Conservation (phyloP, 2,113 vertebrate genomes). For the Silurus meridionalis region DNA sequence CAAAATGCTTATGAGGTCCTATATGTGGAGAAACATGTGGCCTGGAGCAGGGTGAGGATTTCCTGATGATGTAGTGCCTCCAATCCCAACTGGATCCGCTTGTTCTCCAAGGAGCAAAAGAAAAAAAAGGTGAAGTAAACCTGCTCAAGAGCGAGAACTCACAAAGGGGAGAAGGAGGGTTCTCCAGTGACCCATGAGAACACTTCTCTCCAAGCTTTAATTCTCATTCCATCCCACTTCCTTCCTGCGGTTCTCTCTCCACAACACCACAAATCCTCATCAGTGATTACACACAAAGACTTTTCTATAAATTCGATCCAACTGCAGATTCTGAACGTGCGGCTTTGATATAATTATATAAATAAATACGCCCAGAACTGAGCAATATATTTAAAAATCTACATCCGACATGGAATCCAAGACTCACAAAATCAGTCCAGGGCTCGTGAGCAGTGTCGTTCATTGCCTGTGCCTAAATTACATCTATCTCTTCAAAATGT, state of each 20-base stretch:
- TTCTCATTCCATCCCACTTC: slow-evolving; percentile 39
- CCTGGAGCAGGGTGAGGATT: slow-evolving; percentile 51
- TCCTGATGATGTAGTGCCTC: slow-evolving; percentile 54
- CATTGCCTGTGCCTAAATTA: background rate
- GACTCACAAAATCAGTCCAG: background rate
- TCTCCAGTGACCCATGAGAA: slow-evolving; percentile 26
- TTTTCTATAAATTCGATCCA: background rate
- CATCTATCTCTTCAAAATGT: background rate
- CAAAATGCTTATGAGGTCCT: slow-evolving; percentile 58
- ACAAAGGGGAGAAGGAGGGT: background rate
- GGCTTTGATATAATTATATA: background rate
- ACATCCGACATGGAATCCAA: background rate
- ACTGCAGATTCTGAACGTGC: too few relatives aligned
- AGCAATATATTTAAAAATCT: background rate
- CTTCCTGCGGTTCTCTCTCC: slow-evolving; percentile 36
- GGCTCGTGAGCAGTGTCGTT: background rate
- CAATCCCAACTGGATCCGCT: slow-evolving; percentile 29
- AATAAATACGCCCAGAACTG: background rate
- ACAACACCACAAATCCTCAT: slow-evolving; percentile 31
- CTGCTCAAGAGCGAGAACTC: slow-evolving; percentile 1
- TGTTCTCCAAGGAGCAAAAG: slow-evolving; percentile 20
- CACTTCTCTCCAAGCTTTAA: slow-evolving; percentile 24
- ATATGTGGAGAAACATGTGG: slow-evolving; percentile 31
- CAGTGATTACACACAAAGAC: background rate
- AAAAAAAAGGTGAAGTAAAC: slow-evolving; percentile 40